A percentile compares a stretch with the other conserved stretches of the same genome.
phyloP scores from a whole-genome alignment of 2,888 invertebrate genomes.

The Troides aeacus region DNA sequence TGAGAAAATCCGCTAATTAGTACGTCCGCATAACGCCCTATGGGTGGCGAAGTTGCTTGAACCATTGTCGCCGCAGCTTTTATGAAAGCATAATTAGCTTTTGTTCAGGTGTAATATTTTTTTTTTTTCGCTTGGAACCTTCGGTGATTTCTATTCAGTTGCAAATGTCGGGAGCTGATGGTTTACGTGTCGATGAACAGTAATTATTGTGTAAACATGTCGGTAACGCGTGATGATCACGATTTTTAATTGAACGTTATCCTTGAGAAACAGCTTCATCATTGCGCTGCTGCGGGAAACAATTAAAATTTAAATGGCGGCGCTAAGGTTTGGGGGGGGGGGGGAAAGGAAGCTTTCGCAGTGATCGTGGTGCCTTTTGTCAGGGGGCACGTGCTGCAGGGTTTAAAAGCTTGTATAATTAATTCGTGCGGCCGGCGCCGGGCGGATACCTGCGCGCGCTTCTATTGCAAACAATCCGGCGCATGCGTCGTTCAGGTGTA shows the following conservation, averaged over 20 bases:
- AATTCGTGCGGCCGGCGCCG: conserved; percentile 62
- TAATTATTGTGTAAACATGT: conserved; percentile 57
- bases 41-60: conserved; percentile 52
- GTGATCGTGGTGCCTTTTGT: conserved; percentile 45
- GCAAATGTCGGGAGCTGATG: conserved; percentile 59
- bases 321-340: conserved; percentile 37
- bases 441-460: conserved; percentile 55
- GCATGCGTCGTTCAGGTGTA: conserved; percentile 71
- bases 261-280: conserved; percentile 34
- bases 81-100: conserved; percentile 71
- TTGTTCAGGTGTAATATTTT: conserved; percentile 70
- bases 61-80: conserved; percentile 56
- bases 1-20: conserved; percentile 77
- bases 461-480: conserved; percentile 57
- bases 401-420: conserved; percentile 60
- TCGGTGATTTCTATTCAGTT: conserved; percentile 56
- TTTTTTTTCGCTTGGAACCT: conserved; percentile 45
- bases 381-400: conserved; percentile 53
- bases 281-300: conserved; percentile 19
- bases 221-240: conserved; percentile 59
- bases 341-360: conserved; percentile 46
- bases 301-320: conserved; percentile 50
- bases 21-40: conserved; percentile 56
- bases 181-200: conserved; percentile 66
- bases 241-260: conserved; percentile 56